phyloP scores from a whole-genome alignment of 1,140 invertebrate species.

The Marisa cornuarietis region DNA sequence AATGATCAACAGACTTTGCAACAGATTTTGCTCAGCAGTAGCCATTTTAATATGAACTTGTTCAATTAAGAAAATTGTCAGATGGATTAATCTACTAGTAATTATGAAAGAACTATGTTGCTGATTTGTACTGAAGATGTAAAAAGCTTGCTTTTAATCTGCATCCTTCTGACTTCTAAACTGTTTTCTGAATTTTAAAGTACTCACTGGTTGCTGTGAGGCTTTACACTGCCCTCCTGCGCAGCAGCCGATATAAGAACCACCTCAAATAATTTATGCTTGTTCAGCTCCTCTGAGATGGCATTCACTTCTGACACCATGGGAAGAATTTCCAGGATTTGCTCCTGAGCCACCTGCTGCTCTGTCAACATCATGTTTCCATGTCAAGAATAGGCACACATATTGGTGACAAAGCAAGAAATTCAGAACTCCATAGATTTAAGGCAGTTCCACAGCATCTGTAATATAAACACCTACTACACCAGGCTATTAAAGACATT shows the following conservation, averaged over 20 bases:
- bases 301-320: conserved; percentile 67
- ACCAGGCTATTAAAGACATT: too few relatives aligned
- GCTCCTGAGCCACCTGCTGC: conserved; percentile 65
- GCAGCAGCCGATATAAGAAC: conserved; percentile 63
- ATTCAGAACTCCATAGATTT: too few relatives aligned
- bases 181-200: neutral
- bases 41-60: too few relatives aligned
- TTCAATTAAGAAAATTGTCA: too few relatives aligned
- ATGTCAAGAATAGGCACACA: too few relatives aligned
- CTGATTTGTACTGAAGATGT: neutral
- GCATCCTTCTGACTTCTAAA: neutral
- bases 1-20: too few relatives aligned
- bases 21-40: too few relatives aligned
- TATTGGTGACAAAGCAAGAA: too few relatives aligned
- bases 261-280: conserved; percentile 66
- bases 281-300: conserved; percentile 66
- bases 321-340: conserved; percentile 66
- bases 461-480: too few relatives aligned
- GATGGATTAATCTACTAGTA: too few relatives aligned
- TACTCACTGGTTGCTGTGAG: conserved; percentile 51
- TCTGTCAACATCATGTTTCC: conserved; percentile 44
- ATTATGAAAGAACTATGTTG: too few relatives aligned
- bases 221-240: conserved; percentile 46
- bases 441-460: too few relatives aligned
- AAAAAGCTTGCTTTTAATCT: neutral